Conservation (phyloP, 2,113 vertebrate species). For the Colossoma macropomum region DNA sequence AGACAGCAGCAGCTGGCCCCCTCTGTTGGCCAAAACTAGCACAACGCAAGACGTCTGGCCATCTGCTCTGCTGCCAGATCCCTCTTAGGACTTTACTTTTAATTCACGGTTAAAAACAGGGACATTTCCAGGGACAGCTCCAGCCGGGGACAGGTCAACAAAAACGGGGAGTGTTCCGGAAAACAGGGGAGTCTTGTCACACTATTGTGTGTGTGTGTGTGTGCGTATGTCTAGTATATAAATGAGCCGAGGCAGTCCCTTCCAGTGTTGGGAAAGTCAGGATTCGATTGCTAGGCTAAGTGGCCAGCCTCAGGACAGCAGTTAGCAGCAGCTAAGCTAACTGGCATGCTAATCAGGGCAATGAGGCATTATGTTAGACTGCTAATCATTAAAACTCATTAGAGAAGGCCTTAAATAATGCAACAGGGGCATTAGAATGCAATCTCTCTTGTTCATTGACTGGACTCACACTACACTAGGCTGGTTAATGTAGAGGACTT, state of each 20-base stretch:
- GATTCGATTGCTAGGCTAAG: conserved; percentile 43
- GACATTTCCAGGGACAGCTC: too few species aligned
- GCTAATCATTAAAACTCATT: conserved; percentile 58
- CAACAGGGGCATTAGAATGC: conserved; percentile 43
- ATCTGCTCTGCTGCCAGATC: too few species aligned
- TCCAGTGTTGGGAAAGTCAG: conserved; percentile 11
- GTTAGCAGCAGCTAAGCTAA: conserved; percentile 54
- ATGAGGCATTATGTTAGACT: conserved; percentile 47
- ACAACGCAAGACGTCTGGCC: too few species aligned
- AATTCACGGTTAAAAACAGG: too few species aligned
- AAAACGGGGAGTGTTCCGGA: too few species aligned
- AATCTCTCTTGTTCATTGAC: conserved; percentile 40
- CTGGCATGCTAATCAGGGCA: conserved; percentile 53
- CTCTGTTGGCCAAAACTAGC: too few species aligned
- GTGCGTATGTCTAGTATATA: not conserved
- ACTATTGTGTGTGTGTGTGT: too few species aligned
- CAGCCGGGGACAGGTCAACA: too few species aligned
- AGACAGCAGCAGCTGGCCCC: too few species aligned
- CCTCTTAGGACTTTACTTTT: too few species aligned
- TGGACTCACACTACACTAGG: conserved; percentile 1
- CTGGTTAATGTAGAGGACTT: not conserved
- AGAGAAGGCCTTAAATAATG: conserved; percentile 56
- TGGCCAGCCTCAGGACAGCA: conserved; percentile 49
- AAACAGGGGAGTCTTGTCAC: too few species aligned
- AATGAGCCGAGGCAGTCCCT: not conserved